Percentiles rank a stretch among this genome's conserved stretches.
Conservation (phyloP, 2,888 invertebrate species). For the Eledona agricola region DNA sequence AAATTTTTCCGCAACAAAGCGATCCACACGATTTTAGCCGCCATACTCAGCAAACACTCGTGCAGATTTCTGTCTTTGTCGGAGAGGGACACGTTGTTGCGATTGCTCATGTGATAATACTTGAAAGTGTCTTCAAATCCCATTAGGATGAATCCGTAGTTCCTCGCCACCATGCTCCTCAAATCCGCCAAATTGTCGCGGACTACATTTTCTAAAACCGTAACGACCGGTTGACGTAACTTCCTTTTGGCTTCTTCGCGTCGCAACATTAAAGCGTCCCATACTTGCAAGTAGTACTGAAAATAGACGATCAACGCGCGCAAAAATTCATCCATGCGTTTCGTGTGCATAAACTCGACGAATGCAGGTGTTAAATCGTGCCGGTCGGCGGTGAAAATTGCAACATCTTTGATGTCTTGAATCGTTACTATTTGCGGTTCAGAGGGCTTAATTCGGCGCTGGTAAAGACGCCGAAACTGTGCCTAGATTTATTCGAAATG, state of each 20-base stretch:
- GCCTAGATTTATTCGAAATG: constrained; percentile 58
- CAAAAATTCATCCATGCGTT: constrained; percentile 70
- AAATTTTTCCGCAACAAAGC: constrained; percentile 69
- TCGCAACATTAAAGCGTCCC: constrained; percentile 66
- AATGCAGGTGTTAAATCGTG: constrained; percentile 67
- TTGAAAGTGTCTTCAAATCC: constrained; percentile 66
- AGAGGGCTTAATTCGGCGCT: constrained; percentile 66
- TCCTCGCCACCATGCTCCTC: constrained; percentile 68
- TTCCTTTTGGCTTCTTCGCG: constrained; percentile 65
- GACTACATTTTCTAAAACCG: constrained; percentile 62
- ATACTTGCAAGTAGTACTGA: constrained; percentile 71
- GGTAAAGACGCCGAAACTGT: constrained; percentile 67
- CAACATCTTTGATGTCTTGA: constrained; percentile 71
- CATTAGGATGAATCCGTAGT: constrained; percentile 69
- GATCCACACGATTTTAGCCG: constrained; percentile 72
- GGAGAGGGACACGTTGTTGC: constrained; percentile 68
- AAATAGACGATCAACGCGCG: constrained; percentile 71
- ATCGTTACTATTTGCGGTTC: constrained; percentile 69
- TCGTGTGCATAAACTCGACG: constrained; percentile 68
- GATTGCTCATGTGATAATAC: constrained; percentile 70
- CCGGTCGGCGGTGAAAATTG: constrained; percentile 66
- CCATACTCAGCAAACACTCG: constrained; percentile 68
- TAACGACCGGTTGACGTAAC: constrained; percentile 66
- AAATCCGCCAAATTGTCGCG: constrained; percentile 69
- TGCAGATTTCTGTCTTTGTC: constrained; percentile 71